Base-by-base conservation (phyloP, 2,888 invertebrate genomes). In the Melipona bicolor region DNA sequence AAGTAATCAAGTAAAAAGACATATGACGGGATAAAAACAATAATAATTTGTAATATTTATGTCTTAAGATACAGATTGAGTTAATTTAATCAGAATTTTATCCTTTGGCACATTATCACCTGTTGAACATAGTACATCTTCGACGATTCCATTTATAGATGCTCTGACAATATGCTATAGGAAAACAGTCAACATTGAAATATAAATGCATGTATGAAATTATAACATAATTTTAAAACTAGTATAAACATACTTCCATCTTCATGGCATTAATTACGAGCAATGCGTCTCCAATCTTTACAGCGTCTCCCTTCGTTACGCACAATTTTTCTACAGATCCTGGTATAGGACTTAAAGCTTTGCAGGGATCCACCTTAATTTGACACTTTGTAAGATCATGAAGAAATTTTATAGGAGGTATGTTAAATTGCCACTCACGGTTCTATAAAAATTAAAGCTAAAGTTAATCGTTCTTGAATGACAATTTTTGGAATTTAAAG, bases 191-290 rank as follows among this genome's bases (percentile, higher is more conserved):
- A 73, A 69, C 43, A 61, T 52, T 32, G 4, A 43, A 69, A 17
- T 19, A n/a, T 17, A 17, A 32, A 17, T 0, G 4, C 9, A n/a
- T 3, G 19, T 11, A 13, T 61, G 4, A 69, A 4, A 21, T n/a
- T 43, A 24, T 24, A 24, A 50, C 24, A 49, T 36, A 49, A 36
- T 21, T 50, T 52, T 67, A 0, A 24, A 43, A 49, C 13, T 21
- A 11, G 52, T 3, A 52, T 32, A 64, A 56, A 73, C 81, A 94
- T 92, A 96, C 96, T 95, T 99, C 99, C 99, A 99, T 99, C 95
- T 99, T 99, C 99, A 99, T 99, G 0, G 99, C 99, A 87, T 99
- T 98, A 93, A 99, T 97, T 67, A 99, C 97, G 83, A 99, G 97
- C 4, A 99, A 95, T 0, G 98, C 97, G 93, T 99, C 98, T 0